Evolutionary conservation across 2,888 invertebrate genomes (phyloP).

Genomic region (Eremobia ochroleuca): DNA sequence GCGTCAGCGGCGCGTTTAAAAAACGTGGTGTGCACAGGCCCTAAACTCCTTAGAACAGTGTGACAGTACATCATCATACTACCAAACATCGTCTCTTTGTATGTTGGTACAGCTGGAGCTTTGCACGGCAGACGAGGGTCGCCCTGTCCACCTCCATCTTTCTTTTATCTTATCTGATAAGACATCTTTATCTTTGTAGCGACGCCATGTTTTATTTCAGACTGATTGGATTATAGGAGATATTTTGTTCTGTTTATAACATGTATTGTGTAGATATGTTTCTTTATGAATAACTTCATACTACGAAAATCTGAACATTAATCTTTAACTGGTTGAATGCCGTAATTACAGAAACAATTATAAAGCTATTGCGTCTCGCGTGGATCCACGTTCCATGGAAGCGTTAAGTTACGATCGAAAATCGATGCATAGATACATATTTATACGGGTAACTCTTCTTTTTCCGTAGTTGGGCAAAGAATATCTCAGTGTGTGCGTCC

Average conservation of each 20-base stretch:
- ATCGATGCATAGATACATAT: not conserved
- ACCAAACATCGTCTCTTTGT: constrained; percentile 41
- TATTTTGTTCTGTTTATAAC: constrained; percentile 6
- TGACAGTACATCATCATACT: constrained; percentile 23
- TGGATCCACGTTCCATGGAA: not conserved
- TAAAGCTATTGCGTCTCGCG: not conserved
- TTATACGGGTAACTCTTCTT: not conserved
- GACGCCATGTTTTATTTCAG: constrained; percentile 49
- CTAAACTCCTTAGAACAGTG: not conserved
- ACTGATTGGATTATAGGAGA: constrained; percentile 46
- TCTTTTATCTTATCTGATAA: constrained; percentile 64
- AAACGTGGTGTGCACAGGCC: too few relatives aligned
- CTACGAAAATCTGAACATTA: not conserved
- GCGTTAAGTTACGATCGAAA: not conserved
- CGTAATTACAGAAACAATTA: not conserved
- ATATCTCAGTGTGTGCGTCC: not conserved
- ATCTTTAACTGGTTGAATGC: not conserved
- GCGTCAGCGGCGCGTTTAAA: too few relatives aligned
- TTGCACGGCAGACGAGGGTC: constrained; percentile 60
- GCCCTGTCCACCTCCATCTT: constrained; percentile 60
- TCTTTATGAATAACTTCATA: not conserved
- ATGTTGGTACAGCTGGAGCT: constrained; percentile 37
- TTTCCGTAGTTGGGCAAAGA: not conserved
- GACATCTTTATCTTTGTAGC: constrained; percentile 53
- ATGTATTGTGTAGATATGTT: not conserved